A percentile compares a stretch with the other conserved stretches of the same genome.
Conservation (phyloP, 1,140 invertebrate species). For the Euwallacea similis region DNA sequence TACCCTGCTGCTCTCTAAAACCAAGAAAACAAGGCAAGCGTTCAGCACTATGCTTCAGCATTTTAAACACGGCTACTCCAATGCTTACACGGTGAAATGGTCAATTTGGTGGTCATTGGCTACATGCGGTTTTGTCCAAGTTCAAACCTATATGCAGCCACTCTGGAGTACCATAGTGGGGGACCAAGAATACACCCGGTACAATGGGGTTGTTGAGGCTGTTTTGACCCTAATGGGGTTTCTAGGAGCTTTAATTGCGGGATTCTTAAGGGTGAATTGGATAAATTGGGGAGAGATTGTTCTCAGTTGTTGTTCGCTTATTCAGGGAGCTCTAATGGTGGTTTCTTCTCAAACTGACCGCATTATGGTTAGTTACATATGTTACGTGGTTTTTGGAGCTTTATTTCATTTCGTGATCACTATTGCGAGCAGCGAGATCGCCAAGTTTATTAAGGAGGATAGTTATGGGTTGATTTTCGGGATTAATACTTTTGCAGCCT, state of each 20-base stretch:
- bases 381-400: conserved; percentile 75
- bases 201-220: conserved; percentile 74
- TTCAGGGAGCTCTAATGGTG: conserved; percentile 69
- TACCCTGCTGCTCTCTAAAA: conserved; percentile 28
- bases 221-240: conserved; percentile 71
- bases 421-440: conserved; percentile 85
- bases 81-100: conserved; percentile 78
- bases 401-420: conserved; percentile 84
- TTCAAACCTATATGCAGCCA: conserved; percentile 78
- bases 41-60: conserved; percentile 66
- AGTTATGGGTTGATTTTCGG: conserved; percentile 90
- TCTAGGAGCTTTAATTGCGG: conserved; percentile 57
- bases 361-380: conserved; percentile 72
- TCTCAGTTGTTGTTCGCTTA: conserved; percentile 56
- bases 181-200: conserved; percentile 39
- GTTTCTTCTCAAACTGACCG: conserved; percentile 62
- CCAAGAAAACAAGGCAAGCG: conserved; percentile 46
- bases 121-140: conserved; percentile 79
- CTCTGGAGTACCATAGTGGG: conserved; percentile 66
- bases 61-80: conserved; percentile 71
- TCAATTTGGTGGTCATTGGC: conserved; percentile 82
- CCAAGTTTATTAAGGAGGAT: conserved; percentile 73
- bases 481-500: conserved; percentile 81
- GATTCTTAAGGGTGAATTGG: conserved; percentile 50
- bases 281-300: conserved; percentile 48